Evolutionary conservation across 64 coral and sea anemone species (phyloP).

Genomic region (Pocillopora verrucosa): DNA sequence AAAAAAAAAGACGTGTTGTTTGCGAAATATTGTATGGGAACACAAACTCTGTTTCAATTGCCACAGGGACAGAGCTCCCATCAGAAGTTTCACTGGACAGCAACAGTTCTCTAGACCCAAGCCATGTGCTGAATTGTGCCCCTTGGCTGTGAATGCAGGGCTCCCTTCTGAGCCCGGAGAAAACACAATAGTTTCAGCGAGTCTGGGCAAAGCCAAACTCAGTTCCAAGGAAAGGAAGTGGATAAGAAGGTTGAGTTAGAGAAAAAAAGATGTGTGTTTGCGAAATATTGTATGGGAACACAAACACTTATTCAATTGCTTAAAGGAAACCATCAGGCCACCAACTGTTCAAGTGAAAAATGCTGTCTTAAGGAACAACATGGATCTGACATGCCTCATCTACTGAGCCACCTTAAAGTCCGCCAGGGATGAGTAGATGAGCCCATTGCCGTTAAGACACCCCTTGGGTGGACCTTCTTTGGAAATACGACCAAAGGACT

Average conservation of each 20-base stretch:
- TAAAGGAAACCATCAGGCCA: background rate
- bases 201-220: background rate
- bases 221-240: background rate
- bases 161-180: background rate
- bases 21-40: background rate
- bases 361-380: background rate
- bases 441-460: constrained; percentile 1
- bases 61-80: background rate
- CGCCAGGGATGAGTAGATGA: constrained; percentile 6
- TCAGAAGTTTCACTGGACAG: background rate
- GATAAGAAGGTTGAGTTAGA: background rate
- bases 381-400: background rate
- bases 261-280: background rate
- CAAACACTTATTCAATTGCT: background rate
- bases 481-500: background rate
- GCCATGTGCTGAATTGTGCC: background rate
- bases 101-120: background rate
- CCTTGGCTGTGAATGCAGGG: background rate
- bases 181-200: background rate
- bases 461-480: constrained; percentile 7
- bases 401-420: background rate
- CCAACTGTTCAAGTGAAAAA: background rate
- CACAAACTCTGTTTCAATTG: background rate
- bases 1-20: background rate
- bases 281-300: background rate